Conservation (phyloP, 2,113 vertebrate species). For the Caranx ignobilis region DNA sequence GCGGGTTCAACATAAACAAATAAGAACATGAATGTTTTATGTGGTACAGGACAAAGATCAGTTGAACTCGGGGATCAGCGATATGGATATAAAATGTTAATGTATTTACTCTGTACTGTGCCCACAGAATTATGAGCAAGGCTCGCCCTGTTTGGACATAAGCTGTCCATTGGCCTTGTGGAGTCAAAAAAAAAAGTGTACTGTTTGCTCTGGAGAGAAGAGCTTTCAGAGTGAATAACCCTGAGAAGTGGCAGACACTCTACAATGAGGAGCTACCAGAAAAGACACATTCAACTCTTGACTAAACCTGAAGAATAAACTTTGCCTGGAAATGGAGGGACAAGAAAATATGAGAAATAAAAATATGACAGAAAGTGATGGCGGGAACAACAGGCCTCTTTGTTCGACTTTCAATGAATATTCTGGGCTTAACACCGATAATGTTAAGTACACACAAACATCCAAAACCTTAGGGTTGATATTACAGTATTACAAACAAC, state of each 20-base stretch:
- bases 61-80: conserved; percentile 63
- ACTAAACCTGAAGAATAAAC: conserved; percentile 59
- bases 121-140: conserved; percentile 72
- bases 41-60: conserved; percentile 74
- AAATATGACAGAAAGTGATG: conserved; percentile 35
- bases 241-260: conserved; percentile 81
- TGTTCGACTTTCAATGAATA: conserved; percentile 23
- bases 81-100: conserved; percentile 78
- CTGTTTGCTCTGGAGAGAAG: conserved; percentile 78
- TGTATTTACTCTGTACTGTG: conserved; percentile 76
- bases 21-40: conserved; percentile 71
- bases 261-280: conserved; percentile 77
- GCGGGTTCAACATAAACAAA: conserved; percentile 71
- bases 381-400: conserved; percentile 43
- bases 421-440: conserved; percentile 9
- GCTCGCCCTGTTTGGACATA: conserved; percentile 65
- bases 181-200: conserved; percentile 41
- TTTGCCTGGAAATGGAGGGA: conserved; percentile 31
- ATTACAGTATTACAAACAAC: conserved; percentile 12
- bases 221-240: conserved; percentile 81
- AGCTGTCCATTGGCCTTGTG: conserved; percentile 74
- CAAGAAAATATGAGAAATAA: conserved; percentile 37
- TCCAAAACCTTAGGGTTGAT: not conserved
- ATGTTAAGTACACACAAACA: conserved; percentile 24
- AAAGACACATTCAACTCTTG: conserved; percentile 74